Evolutionary conservation across 2,797 vertebrate species (phyloP).

Genomic region (Pipistrellus pipistrellus): DNA sequence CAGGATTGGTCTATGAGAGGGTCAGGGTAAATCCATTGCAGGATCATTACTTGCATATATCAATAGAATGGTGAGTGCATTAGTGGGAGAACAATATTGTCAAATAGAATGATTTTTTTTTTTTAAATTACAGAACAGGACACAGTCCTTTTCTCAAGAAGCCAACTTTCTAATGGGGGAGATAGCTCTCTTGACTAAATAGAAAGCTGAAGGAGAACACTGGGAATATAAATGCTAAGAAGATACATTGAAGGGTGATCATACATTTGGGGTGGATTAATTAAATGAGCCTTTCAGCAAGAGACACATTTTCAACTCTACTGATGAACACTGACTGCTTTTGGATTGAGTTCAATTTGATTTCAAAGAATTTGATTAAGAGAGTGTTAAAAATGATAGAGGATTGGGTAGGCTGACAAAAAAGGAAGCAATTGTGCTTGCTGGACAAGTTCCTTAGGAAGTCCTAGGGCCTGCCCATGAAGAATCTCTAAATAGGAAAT

Average conservation of each 20-base stretch:
- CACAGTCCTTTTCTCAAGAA: neutral
- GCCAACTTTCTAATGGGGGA: neutral
- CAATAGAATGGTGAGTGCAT: neutral
- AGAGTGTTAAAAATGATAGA: constrained; percentile 20
- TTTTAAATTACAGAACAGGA: neutral
- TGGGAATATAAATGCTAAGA: neutral
- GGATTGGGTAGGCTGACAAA: neutral
- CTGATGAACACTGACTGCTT: neutral
- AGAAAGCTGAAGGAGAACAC: neutral
- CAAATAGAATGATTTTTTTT: neutral
- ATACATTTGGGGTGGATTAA: neutral
- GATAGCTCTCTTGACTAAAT: neutral
- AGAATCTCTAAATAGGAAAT: constrained; percentile 62
- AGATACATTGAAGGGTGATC: neutral
- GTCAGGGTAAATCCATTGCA: neutral
- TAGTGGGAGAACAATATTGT: neutral
- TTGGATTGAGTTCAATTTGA: neutral
- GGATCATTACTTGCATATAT: neutral
- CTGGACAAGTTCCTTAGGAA: constrained; percentile 5
- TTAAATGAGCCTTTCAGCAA: neutral
- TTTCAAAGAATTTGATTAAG: constrained; percentile 60
- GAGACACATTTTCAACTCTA: neutral
- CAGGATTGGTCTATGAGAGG: neutral
- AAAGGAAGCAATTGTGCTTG: neutral
- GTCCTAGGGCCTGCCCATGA: constrained; percentile 14